Conservation (phyloP, 2,113 vertebrate genomes). For the Phaetusa simplex region DNA sequence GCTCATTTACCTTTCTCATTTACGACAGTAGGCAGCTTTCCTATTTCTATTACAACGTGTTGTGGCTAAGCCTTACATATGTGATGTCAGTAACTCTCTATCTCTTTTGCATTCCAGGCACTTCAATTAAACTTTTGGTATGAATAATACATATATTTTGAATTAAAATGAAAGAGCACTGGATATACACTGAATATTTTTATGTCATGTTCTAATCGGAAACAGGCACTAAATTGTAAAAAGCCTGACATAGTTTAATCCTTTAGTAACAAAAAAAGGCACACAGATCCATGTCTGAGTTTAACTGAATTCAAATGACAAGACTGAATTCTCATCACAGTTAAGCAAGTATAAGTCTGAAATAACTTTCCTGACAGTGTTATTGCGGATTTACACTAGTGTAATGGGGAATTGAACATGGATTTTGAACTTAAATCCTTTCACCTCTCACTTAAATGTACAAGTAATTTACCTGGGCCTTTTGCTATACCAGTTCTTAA, state of each 20-base stretch:
- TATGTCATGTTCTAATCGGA: neutral
- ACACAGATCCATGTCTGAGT: neutral
- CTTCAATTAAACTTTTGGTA: neutral
- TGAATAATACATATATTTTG: neutral
- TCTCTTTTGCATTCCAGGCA: neutral
- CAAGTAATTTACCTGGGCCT: neutral
- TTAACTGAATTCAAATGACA: neutral
- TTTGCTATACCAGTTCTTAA: neutral
- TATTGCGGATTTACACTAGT: neutral
- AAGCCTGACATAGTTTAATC: neutral
- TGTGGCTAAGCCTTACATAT: neutral
- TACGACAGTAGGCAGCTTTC: neutral
- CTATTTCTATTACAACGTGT: neutral
- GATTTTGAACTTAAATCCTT: constrained; percentile 5
- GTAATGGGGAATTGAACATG: neutral
- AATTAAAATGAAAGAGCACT: neutral
- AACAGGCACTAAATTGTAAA: neutral
- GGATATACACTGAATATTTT: neutral
- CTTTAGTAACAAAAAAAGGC: neutral
- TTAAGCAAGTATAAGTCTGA: neutral
- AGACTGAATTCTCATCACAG: neutral
- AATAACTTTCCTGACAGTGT: neutral
- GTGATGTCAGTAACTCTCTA: neutral
- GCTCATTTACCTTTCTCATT: neutral
- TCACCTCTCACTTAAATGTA: neutral